phyloP scores from a whole-genome alignment of 2,888 invertebrate genomes.

The Cephonodes hylas region DNA sequence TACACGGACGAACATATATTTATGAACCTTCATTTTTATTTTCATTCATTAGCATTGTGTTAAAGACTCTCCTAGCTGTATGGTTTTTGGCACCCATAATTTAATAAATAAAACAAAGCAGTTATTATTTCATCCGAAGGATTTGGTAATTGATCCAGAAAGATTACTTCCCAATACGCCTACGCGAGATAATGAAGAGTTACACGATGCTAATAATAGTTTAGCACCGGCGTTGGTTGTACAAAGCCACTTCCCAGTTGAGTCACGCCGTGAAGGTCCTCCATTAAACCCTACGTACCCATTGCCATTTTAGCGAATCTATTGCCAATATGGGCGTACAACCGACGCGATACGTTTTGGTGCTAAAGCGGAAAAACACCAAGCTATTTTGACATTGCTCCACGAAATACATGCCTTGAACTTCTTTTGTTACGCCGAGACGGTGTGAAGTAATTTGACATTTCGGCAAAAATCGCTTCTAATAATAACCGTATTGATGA shows the following conservation, averaged over 20 bases:
- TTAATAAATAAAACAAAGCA: no score
- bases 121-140: not conserved
- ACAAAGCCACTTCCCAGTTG: constrained; percentile 2
- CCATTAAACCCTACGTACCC: constrained; percentile 43
- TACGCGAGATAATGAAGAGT: not conserved
- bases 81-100: no score
- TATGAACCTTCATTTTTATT: no score
- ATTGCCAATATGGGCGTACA: constrained; percentile 59
- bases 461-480: constrained; percentile 19
- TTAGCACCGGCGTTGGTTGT: not conserved
- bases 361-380: constrained; percentile 55
- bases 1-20: no score
- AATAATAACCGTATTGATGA: not conserved
- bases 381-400: constrained; percentile 48
- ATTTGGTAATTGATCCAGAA: not conserved
- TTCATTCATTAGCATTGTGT: no score
- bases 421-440: constrained; percentile 38
- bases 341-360: constrained; percentile 52
- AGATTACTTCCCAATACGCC: not conserved
- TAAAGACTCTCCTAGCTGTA: no score
- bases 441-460: constrained; percentile 34
- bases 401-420: constrained; percentile 54
- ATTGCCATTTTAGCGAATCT: constrained; percentile 50
- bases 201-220: not conserved
- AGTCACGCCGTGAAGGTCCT: constrained; percentile 33